Percentiles rank a stretch among this genome's conserved stretches.
Evolutionary conservation across 1,140 invertebrate species (phyloP).

Genomic region (Pararge aegeria): DNA sequence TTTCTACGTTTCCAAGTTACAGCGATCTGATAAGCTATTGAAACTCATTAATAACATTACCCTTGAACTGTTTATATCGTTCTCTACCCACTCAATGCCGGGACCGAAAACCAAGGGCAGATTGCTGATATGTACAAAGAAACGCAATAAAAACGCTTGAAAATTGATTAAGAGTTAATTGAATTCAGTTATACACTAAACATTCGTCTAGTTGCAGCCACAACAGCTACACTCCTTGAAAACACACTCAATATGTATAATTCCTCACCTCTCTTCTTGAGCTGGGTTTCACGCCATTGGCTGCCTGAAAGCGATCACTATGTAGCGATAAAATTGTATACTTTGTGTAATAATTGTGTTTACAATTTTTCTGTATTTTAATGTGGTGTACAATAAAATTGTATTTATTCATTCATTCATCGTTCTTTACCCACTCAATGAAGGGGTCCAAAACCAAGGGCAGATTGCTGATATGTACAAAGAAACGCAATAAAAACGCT

Average conservation of each 20-base stretch:
- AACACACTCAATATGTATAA: too few species aligned
- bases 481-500: conserved; percentile 9
- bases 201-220: too few species aligned
- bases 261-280: too few species aligned
- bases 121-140: conserved; percentile 4
- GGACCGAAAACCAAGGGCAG: conserved; percentile 35
- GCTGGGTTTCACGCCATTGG: too few species aligned
- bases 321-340: too few species aligned
- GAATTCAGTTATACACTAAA: too few species aligned
- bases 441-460: conserved; percentile 36
- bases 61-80: conserved; percentile 48
- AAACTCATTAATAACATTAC: conserved; percentile 47
- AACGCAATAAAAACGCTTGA: conserved; percentile 6
- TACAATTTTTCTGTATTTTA: too few species aligned
- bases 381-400: too few species aligned
- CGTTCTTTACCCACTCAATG: conserved; percentile 30
- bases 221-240: too few species aligned
- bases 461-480: conserved; percentile 1
- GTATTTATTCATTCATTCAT: too few species aligned
- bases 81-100: conserved; percentile 30
- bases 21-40: conserved; percentile 39
- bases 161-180: background rate
- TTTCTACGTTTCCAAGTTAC: background rate
- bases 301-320: too few species aligned
- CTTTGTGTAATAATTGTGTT: too few species aligned